phyloP scores from a whole-genome alignment of 2,797 vertebrate genomes.

The Nothura maculosa region DNA sequence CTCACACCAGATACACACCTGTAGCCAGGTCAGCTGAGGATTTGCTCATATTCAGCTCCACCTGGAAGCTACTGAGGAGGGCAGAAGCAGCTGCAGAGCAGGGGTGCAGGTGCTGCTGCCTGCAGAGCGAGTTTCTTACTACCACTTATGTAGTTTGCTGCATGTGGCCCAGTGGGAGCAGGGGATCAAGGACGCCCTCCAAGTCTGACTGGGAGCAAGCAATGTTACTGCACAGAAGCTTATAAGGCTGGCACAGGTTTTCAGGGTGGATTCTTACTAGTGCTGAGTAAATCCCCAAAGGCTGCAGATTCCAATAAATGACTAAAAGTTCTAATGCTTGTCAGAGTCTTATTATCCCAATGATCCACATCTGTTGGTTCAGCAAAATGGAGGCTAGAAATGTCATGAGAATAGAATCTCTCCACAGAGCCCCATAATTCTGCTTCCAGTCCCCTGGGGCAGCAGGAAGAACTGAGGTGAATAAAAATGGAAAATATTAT shows the following conservation, averaged over 20 bases:
- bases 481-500: background rate
- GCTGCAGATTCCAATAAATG: background rate
- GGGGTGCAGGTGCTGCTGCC: background rate
- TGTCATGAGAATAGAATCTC: background rate
- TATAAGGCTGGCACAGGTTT: background rate
- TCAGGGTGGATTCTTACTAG: background rate
- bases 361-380: background rate
- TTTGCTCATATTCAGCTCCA: fast-evolving
- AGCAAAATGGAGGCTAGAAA: conserved; percentile 20
- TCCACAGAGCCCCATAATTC: background rate
- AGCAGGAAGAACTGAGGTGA: background rate
- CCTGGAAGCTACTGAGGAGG: background rate
- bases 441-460: background rate
- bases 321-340: background rate
- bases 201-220: background rate
- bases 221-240: background rate
- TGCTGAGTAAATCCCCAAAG: background rate
- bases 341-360: background rate
- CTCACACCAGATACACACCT: background rate
- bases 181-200: background rate
- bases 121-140: background rate
- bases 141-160: background rate
- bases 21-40: fast-evolving
- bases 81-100: background rate
- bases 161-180: fast-evolving